Evolutionary conservation across 2,113 vertebrate species (phyloP), one percentile per base, ranked within the genome.

Genomic region (Sus scrofa): DNA sequence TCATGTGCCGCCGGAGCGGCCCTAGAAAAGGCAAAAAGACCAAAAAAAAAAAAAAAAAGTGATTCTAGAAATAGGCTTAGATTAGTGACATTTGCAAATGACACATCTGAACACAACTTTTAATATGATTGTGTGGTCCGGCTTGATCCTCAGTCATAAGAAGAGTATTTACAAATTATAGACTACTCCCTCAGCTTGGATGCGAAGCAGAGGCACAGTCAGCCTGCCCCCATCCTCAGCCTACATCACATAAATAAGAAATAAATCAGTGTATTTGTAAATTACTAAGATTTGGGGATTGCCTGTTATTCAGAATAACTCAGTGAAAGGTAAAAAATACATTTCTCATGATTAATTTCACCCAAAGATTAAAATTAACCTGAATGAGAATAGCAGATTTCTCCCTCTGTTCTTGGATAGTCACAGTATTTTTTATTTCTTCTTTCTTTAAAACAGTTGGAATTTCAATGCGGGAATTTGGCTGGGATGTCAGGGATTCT

Each of bases 341-440:
- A 52, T 89, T 24, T 56, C 65, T 73, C 62, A 37, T 56, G 13
- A 44, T 2, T 30, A 26, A 58, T 1, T 56, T 52, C 67, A 87
- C 2, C n/a, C 94, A 79, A 89, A 54, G 19, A 75, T 83, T 78
- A 77, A 97, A 84, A 98, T 95, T 84, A 98, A 99, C 99, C 99
- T 99, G 99, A 98, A 99, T 99, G 85, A 98, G 73, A 37, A 99
- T 98, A 73, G 99, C 99, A 92, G 99, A 99, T 73, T 98, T 96
- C 89, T 98, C 91, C 67, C 84, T 98, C 74, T 95, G 50, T 85
- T 96, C 97, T 60, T 95, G 73, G 58, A 50, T 7, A 73, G 60
- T 77, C 30, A 20, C 7, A 24, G 54, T 93, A 27, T 54, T 73
- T 95, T 37, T 2, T 85, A 75, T 73, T 58, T 96, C 91, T 90